A percentile compares a stretch with the other conserved stretches of the same genome.
These are phyloP conservation scores for Sthenelais limicola DNA, from an alignment of 2,888 invertebrate species.

Conservation along the genomic window DNA sequence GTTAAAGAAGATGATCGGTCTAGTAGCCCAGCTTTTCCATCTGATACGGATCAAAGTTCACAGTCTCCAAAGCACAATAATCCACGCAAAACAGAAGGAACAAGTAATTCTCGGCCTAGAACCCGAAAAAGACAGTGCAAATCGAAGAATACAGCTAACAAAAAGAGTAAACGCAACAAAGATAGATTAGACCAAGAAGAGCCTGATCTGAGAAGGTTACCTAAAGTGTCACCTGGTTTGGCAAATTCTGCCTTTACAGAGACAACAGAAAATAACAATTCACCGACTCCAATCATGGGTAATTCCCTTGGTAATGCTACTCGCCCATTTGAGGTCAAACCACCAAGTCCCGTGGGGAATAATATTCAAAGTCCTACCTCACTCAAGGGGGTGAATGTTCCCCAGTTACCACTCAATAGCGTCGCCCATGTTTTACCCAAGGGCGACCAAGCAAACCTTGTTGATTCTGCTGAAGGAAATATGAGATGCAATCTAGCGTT, in stretches of 20 bases:
- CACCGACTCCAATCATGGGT: slow-evolving; percentile 17
- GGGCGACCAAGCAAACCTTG: neutral
- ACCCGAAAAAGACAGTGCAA: slow-evolving; percentile 13
- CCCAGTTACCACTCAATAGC: slow-evolving; percentile 9
- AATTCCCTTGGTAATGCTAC: slow-evolving; percentile 19
- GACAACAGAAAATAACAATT: slow-evolving; percentile 19
- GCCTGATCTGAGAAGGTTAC: neutral
- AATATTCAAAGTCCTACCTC: slow-evolving; percentile 25
- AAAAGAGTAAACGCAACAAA: slow-evolving; percentile 18
- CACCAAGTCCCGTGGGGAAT: slow-evolving; percentile 15
- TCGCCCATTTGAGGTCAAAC: slow-evolving; percentile 14
- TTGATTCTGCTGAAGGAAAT: slow-evolving; percentile 15
- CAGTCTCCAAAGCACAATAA: slow-evolving; percentile 47
- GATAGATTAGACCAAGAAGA: neutral
- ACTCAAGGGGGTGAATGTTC: neutral
- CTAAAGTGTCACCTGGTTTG: slow-evolving; percentile 1
- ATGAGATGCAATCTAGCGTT: neutral
- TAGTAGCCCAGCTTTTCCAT: slow-evolving; percentile 93
- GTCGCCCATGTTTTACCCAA: slow-evolving; percentile 17
- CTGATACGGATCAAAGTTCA: slow-evolving; percentile 83
- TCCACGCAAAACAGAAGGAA: slow-evolving; percentile 13
- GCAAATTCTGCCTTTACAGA: slow-evolving; percentile 26
- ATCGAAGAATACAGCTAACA: slow-evolving; percentile 17
- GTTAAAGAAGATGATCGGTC: slow-evolving; percentile 82
- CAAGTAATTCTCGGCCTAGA: slow-evolving; percentile 1